Conservation (phyloP, 1,140 invertebrate genomes). For the Laupala kohalensis region DNA sequence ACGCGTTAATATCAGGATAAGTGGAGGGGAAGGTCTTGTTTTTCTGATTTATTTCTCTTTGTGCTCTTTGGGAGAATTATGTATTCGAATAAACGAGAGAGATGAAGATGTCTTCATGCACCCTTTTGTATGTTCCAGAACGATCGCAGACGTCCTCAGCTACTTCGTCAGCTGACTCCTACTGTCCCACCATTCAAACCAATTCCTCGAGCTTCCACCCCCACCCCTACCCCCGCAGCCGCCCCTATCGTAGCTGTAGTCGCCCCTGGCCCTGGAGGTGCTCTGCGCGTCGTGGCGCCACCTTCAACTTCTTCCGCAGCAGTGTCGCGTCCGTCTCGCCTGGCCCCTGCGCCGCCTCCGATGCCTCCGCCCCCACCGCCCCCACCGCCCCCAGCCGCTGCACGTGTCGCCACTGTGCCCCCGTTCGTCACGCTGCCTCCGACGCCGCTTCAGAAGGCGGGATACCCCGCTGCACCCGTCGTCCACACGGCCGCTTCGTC, state of each 20-base stretch:
- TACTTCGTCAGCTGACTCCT: constrained; percentile 61
- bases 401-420: constrained; percentile 25
- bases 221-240: constrained; percentile 25
- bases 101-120: too few relatives aligned
- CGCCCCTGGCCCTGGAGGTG: constrained; percentile 27
- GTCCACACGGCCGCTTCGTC: constrained; percentile 1
- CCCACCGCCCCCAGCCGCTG: constrained; percentile 23
- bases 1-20: too few relatives aligned
- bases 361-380: constrained; percentile 18
- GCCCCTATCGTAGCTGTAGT: constrained; percentile 21
- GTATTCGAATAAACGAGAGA: too few relatives aligned
- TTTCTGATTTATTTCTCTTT: too few relatives aligned
- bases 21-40: too few relatives aligned
- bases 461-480: neutral
- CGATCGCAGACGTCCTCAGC: constrained; percentile 46
- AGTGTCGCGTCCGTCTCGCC: constrained; percentile 3
- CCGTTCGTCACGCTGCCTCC: constrained; percentile 34
- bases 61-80: too few relatives aligned
- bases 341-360: constrained; percentile 18
- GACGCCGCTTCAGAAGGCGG: constrained; percentile 17
- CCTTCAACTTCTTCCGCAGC: too few relatives aligned
- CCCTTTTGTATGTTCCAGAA: neutral
- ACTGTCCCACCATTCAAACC: constrained; percentile 53
- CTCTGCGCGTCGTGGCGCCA: neutral
- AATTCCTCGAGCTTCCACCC: constrained; percentile 27